Base-by-base conservation (phyloP, 2,888 invertebrate genomes). In the Timandra comae region DNA sequence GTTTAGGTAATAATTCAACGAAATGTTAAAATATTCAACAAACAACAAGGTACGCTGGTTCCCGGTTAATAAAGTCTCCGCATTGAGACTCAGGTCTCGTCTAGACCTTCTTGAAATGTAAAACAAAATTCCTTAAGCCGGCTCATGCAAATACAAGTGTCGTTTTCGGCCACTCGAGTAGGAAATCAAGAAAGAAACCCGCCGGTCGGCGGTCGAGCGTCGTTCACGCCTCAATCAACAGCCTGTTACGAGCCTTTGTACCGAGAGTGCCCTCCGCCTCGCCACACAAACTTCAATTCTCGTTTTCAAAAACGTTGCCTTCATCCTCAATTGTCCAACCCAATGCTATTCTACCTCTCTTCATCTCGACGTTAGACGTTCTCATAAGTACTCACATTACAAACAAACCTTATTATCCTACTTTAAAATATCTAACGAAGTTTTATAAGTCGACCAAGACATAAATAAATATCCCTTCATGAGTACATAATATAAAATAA, bases 191-290 rank as follows among this genome's bases (percentile, higher is more conserved):
- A 82, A 85, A 84, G 81, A 82, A 81, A 71, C 79, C 76, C 68
- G 24, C 3, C 60, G 62, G 49, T 59, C 60, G 59, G 65, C 72
- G 80, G 79, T 73, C 78, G 75, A 73, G 70, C 72, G 75, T 62
- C 75, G 70, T 79, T 80, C 78, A 82, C 75, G 84, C 75, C 71
- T 79, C 85, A 85, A 84, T 85, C 85, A 85, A 84, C 84, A 63
- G 70, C 70, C 73, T 63, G 73, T 75, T 73, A 70, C 70, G 68
- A 60, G 64, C 68, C 76, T 79, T 80, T 76, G 77, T 78, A 63
- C 66, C 49, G 52, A 61, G 60, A 77, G 72, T 61, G 67, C 69
- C 65, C 63, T 46, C 59, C 63, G 52, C 60, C 56, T 56, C 46
- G 58, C 65, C 70, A 61, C 64, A 68, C 65, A 63, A 65, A 60